phyloP scores from a whole-genome alignment of 2,888 invertebrate species.

The Unio delphinus region DNA sequence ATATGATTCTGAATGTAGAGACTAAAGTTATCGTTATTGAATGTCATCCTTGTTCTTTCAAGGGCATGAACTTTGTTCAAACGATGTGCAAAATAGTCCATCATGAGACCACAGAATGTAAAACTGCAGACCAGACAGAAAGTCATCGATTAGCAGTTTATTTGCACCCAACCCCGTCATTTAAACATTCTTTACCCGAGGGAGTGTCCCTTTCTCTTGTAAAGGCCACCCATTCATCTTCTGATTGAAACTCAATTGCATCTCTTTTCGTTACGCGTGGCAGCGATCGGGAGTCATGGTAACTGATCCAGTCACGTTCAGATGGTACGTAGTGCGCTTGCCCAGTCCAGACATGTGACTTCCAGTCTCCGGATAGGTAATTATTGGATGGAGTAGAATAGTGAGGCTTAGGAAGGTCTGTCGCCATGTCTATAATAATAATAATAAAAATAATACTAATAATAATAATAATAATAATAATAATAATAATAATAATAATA shows the following conservation, averaged over 20 bases:
- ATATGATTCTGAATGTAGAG: no score
- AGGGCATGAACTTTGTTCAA: no score
- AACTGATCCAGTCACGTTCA: slow-evolving; percentile 57
- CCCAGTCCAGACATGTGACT: slow-evolving; percentile 56
- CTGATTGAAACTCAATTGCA: slow-evolving; percentile 64
- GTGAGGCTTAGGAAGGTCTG: slow-evolving; percentile 38
- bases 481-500: no score
- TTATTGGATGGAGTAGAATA: slow-evolving; percentile 56
- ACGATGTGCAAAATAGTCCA: no score
- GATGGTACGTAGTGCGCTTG: slow-evolving; percentile 63
- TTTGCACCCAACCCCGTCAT: not conserved
- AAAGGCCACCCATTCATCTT: slow-evolving; percentile 60
- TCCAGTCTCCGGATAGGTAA: slow-evolving; percentile 58
- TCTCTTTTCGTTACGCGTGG: slow-evolving; percentile 57
- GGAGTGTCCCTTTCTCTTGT: slow-evolving; percentile 60
- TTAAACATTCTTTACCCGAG: slow-evolving; percentile 39
- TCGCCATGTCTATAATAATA: slow-evolving; percentile 12
- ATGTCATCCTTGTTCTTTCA: no score
- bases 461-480: no score
- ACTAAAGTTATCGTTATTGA: no score
- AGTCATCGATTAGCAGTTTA: no score
- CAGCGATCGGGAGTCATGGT: slow-evolving; percentile 55
- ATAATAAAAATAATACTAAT: no score
- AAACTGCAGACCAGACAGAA: no score
- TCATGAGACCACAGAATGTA: no score